Conservation (phyloP, 2,888 invertebrate species). For the Rhogogaster chlorosoma region DNA sequence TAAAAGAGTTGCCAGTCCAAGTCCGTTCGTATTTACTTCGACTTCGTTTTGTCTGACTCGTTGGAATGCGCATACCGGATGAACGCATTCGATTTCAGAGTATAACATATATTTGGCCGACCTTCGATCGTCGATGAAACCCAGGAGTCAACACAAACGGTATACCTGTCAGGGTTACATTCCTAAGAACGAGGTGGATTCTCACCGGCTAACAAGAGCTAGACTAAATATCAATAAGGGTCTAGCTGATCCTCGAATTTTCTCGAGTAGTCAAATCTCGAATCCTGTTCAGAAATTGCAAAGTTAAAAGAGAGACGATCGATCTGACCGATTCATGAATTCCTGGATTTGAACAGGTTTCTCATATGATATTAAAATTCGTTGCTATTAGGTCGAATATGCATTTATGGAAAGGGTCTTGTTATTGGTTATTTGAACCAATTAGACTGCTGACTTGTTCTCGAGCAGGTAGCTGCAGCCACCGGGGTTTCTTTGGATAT, state of each 20-base stretch:
- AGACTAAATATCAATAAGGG: constrained; percentile 34
- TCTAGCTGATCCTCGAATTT: constrained; percentile 10
- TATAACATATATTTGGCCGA: constrained; percentile 66
- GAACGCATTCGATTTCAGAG: constrained; percentile 72
- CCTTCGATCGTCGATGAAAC: constrained; percentile 65
- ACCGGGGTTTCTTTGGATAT: constrained; percentile 58
- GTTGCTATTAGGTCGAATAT: background rate
- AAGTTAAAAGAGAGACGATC: background rate
- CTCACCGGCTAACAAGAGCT: background rate
- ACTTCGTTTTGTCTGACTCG: constrained; percentile 60
- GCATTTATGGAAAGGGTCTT: constrained; percentile 54
- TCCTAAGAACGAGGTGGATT: constrained; percentile 21
- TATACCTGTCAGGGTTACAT: constrained; percentile 40
- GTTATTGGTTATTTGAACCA: constrained; percentile 60
- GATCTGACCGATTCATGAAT: background rate
- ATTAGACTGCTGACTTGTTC: constrained; percentile 62
- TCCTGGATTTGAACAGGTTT: background rate
- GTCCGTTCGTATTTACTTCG: constrained; percentile 48
- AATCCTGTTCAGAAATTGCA: background rate
- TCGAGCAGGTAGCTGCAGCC: constrained; percentile 54
- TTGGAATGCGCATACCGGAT: constrained; percentile 73
- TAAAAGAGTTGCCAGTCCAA: constrained; percentile 67
- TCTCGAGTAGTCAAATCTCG: background rate
- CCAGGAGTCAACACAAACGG: constrained; percentile 36
- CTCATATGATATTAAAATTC: background rate